Base-by-base conservation (phyloP, 2,113 vertebrate species). In the Melanerpes aurifrons region DNA sequence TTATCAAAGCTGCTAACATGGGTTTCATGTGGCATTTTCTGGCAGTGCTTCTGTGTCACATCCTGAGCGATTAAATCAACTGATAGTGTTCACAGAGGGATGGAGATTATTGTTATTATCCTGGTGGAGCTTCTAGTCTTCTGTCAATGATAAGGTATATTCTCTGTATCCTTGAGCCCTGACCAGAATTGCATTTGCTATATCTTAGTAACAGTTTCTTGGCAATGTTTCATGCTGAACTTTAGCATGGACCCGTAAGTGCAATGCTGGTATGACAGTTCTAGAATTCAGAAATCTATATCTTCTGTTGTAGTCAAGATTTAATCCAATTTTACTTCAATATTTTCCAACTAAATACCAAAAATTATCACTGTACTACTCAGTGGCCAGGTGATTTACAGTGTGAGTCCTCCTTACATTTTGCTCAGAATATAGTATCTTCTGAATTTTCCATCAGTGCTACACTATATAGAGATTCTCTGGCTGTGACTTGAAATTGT, bases 91-190 rank as follows among this genome's bases (percentile, higher is more conserved):
- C 12, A 43, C 18, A 68, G 43, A 37, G 7, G 13, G 15, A 43
- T 1, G 1, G 24, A 35, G 28, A 86, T 1, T 16, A 71, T 25
- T 0, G 0, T 3, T 59, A 22, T 31, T 1, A 69, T 28, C 22
- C 25, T 73, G 53, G 56, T 18, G 69, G 20, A 16, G 15, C 20
- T 68, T 82, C 63, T 86, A 24, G 25, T 17, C 24, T 68, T 82
- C 68, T 86, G 24, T 64, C 32, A 66, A 6, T 28, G 9, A 2
- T 40, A 64, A 78, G 37, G 13, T 56, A 5, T 10, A 58, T 35
- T 80, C 6, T 7, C 7, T 63, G 0, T n/a, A 8, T 63, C 21
- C 61, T 59, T 28, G 3, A 92, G 45, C 29, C 4, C 1, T 6
- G 35, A 74, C 17, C 10, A 67, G 47, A 78, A 84, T 24, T 11